These are phyloP conservation scores for Drosophila tripunctata DNA, from an alignment of 2,888 invertebrate genomes.

Conservation along the genomic window DNA sequence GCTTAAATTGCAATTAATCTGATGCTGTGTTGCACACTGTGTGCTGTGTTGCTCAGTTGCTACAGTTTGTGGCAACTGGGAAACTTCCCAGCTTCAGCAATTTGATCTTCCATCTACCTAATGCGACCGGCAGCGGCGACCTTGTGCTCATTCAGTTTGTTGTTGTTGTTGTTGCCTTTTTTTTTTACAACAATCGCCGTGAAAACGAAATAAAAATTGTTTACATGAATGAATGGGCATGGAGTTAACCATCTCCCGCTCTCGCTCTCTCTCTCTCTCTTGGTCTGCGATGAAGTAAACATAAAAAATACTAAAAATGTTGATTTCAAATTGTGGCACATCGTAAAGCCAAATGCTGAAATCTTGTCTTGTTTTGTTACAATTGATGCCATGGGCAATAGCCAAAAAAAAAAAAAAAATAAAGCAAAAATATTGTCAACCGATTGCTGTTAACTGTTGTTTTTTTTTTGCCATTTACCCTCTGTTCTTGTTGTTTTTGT, in stretches of 20 bases:
- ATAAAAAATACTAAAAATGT: slow-evolving; percentile 58
- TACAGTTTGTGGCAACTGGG: slow-evolving; percentile 20
- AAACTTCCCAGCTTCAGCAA: slow-evolving; percentile 44
- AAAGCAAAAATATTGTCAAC: slow-evolving; percentile 55
- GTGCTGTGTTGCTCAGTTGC: slow-evolving; percentile 1
- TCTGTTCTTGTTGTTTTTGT: slow-evolving; percentile 11
- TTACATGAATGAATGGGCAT: slow-evolving; percentile 58
- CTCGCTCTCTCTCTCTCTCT: neutral
- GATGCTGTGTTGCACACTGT: slow-evolving; percentile 6
- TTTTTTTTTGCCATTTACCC: slow-evolving; percentile 41
- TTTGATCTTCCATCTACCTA: slow-evolving; percentile 54
- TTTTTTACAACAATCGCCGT: slow-evolving; percentile 54
- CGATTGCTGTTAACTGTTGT: slow-evolving; percentile 60
- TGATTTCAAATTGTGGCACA: slow-evolving; percentile 60
- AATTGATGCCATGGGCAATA: slow-evolving; percentile 66
- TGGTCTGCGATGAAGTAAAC: slow-evolving; percentile 54
- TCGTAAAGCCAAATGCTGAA: slow-evolving; percentile 57
- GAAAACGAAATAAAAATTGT: slow-evolving; percentile 62
- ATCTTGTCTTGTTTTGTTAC: slow-evolving; percentile 20
- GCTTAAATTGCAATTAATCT: slow-evolving; percentile 63
- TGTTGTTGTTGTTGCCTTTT: neutral
- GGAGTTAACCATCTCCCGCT: slow-evolving; percentile 26
- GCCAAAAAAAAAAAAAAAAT: slow-evolving; percentile 11
- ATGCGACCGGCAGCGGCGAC: slow-evolving; percentile 61
- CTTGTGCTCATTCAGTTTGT: slow-evolving; percentile 67